Evolutionary conservation across 1,140 invertebrate species (phyloP), one percentile per base, ranked within the genome.

Genomic region (Solen grandis): DNA sequence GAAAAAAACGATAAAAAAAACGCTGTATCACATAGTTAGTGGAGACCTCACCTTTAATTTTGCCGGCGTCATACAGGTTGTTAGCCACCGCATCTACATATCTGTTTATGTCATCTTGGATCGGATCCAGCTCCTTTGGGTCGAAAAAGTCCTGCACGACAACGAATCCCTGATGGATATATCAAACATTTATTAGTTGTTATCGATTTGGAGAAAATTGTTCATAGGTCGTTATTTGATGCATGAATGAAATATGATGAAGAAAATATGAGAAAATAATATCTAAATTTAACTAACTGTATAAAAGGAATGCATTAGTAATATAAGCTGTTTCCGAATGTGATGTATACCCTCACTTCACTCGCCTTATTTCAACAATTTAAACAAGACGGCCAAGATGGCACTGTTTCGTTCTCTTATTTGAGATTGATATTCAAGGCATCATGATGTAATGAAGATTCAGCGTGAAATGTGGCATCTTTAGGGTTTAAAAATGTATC

Each of bases 91-190:
- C 50, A 25, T 91, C 90, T 10, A 91, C 88, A 33, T 89, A 73
- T 13, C 79, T 70, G 35, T 87, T 84, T 5, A 91, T 83, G 29
- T 81, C 83, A 33, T 84, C 78, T 55, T 73, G 82, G 22, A 82
- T 84, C 8, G 87, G 82, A 0, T 91, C 85, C 52, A 91, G 62
- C 68, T 91, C 89, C 35, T 85, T 86, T 10, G 55, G 55, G 0
- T 52, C 81, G 66, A 91, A 91, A 80, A 86, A 91, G 46, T 90
- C 78, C 35, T 87, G 75, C 2, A 91, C 88, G n/a, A 91, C 60
- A 14, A 91, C 70, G 72, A 87, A 90, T 13, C 90, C 90, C 90
- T 91, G 66, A 31, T 4, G 33, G 31, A 33, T 54, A 50, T 50
- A 50, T 13, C n/a, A 14, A 14, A 50, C n/a, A n/a, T 50, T n/a